These are phyloP conservation scores for Fukomys damarensis DNA, from an alignment of 2,113 vertebrate genomes.

Conservation along the genomic window DNA sequence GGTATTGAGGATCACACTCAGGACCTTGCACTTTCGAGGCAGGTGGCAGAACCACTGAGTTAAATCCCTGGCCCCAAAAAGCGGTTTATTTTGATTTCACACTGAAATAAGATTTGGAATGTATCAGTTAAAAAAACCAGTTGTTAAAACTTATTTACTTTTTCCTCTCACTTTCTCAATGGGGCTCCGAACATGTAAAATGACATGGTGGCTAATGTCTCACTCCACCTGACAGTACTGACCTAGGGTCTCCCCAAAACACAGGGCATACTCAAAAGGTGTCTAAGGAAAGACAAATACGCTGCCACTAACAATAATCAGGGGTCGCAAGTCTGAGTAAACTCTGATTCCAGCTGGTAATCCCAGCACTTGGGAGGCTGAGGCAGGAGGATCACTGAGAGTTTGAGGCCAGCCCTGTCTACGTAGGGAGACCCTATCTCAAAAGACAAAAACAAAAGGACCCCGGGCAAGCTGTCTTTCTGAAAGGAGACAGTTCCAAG, in stretches of 20 bases:
- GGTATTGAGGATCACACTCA: too few species aligned
- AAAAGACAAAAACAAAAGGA: neutral
- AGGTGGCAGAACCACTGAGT: too few species aligned
- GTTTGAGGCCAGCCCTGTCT: neutral
- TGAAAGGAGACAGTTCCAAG: neutral
- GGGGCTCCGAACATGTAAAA: neutral
- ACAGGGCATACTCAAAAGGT: neutral
- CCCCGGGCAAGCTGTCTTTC: neutral
- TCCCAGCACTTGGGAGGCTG: neutral
- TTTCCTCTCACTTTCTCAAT: neutral
- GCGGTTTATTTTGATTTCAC: neutral
- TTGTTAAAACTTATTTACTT: neutral
- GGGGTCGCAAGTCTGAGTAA: neutral
- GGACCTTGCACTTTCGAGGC: too few species aligned
- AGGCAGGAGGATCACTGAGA: neutral
- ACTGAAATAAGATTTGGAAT: neutral
- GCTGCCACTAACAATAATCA: neutral
- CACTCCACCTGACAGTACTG: neutral
- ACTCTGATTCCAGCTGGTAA: neutral
- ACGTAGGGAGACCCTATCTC: neutral
- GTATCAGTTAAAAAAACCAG: neutral
- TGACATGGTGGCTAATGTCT: rapidly evolving
- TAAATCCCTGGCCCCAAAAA: too few species aligned
- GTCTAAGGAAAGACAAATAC: neutral
- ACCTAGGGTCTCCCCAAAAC: neutral